Evolutionary conservation across 1,140 invertebrate species (phyloP), one percentile per base, ranked within the genome.

Genomic region (Magallana ariakensis): DNA sequence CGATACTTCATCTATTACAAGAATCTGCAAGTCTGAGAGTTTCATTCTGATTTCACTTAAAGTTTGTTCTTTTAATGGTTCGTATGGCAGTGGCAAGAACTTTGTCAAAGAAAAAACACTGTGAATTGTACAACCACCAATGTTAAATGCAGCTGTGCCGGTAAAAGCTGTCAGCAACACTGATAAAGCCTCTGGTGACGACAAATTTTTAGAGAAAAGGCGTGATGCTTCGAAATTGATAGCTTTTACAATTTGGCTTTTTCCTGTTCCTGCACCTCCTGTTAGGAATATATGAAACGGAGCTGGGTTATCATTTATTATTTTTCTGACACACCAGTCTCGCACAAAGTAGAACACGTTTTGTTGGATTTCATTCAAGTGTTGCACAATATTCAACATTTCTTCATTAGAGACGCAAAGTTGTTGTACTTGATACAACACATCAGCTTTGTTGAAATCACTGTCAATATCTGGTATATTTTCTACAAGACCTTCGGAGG

Each of bases 251-350:
- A 46, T 46, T 46, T 46, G 33, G 33, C 33, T 46, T 46, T 46
- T 46, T 46, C 33, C 33, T 46, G 33, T 46, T 46, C 33, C 33
- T 46, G 86, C 87, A 58, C 84, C 84, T 19, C 89, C 89, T 19
- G 84, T 87, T 16, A 89, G 13, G 60, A 89, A 89, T n/a, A 89
- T 7, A 26, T 60, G 46, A 9, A 89, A 80, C 15, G 86, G 86
- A 33, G 66, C 56, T 15, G 86, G 86, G 60, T 87, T 26, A 26
- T 57, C 16, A 22, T 26, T 26, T 66, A 81, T 13, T 13, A 75
- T 8, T 55, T 22, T 80, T 3, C 84, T 13, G 1, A 89, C 16
- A 86, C 89, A 88, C 87, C 85, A 89, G 11, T 89, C 6, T 8
- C 89, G 26, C 2, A 89, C 81, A 53, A 54, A 58, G 26, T 86